Percentiles rank a stretch among this genome's conserved stretches.
phyloP scores from a whole-genome alignment of 2,888 invertebrate genomes.

The Macrosoma leucophasiata region DNA sequence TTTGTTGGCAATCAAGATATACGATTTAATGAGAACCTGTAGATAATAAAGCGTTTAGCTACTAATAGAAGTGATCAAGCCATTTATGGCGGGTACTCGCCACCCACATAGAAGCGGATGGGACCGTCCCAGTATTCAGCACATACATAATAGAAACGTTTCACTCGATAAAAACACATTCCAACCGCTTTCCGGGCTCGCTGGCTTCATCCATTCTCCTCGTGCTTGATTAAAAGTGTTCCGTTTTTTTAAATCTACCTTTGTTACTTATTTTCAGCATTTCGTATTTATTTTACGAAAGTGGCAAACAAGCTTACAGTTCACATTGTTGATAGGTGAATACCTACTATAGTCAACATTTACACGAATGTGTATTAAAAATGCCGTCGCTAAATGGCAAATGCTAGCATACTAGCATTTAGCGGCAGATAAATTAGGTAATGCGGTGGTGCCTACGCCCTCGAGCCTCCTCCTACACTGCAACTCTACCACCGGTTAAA shows the following conservation, averaged over 20 bases:
- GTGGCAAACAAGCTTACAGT: background rate
- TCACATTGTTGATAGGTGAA: conserved; percentile 6
- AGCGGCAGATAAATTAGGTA: no score
- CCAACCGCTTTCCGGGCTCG: conserved; percentile 31
- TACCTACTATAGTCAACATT: background rate
- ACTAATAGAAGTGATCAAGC: conserved; percentile 23
- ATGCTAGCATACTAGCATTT: no score
- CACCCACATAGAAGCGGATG: conserved; percentile 35
- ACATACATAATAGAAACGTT: conserved; percentile 39
- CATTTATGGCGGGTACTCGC: conserved; percentile 24
- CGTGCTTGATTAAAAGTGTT: conserved; percentile 9
- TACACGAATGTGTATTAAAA: conserved; percentile 1
- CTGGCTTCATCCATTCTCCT: no score
- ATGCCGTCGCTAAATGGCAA: no score
- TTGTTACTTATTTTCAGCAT: conserved; percentile 13
- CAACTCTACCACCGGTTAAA: no score
- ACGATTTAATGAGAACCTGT: no score
- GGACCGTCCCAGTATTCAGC: conserved; percentile 38
- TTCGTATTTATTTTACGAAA: background rate
- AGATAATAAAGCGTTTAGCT: no score
- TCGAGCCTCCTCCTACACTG: no score
- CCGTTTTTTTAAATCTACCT: conserved; percentile 12
- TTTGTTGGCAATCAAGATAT: no score
- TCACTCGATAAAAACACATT: conserved; percentile 37
- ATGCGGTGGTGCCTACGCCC: no score